Base-by-base conservation (phyloP, 2,888 invertebrate species). In the Mongoloraphidia duomilia region DNA sequence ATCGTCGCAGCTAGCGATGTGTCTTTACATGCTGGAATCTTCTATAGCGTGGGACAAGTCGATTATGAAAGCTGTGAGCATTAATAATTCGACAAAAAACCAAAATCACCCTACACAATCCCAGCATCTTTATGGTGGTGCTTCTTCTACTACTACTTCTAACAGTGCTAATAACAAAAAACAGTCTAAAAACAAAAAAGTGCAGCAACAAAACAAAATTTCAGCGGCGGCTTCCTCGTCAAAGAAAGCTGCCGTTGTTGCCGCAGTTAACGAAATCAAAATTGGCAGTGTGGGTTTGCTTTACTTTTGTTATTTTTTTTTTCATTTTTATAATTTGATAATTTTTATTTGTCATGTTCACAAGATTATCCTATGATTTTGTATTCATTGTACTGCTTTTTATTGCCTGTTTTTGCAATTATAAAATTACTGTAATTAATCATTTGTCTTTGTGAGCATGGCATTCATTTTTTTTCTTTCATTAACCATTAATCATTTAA, bases 21-120 rank as follows among this genome's bases (percentile, higher is more conserved):
- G 89, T 58, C 74, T 93, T 50, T 86, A 90, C 61, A 86, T 90
- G 59, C 72, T 97, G 56, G 93, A 95, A 65, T 82, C 85, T 2
- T 87, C 86, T 64, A 90, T 97, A 59, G 94, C 95, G 38, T 97
- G 97, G 97, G 96, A 97, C 71, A 94, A 95, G 74, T 94, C 94
- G 72, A 90, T 95, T 63, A 95, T 97, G 95, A 94, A 95, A 79
- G 96, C 95, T 73, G 94, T 95, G 76, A 82, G 90, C 84, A 65
- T 48, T 42, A 26, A 26, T 60, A 59, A 62, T 61, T 54, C 58
- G 58, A 59, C 54, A 53, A 52, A 50, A 54, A 53, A 54, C 36
- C 47, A 47, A 49, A 51, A 46, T 47, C 48, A 41, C 44, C 34
- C 45, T 44, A 49, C 41, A 46, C 52, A 44, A 35, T 41, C 40